A percentile compares a stretch with the other conserved stretches of the same genome.
These are phyloP conservation scores for Pseudoips prasinana DNA, from an alignment of 2,888 invertebrate species.

Conservation along the genomic window DNA sequence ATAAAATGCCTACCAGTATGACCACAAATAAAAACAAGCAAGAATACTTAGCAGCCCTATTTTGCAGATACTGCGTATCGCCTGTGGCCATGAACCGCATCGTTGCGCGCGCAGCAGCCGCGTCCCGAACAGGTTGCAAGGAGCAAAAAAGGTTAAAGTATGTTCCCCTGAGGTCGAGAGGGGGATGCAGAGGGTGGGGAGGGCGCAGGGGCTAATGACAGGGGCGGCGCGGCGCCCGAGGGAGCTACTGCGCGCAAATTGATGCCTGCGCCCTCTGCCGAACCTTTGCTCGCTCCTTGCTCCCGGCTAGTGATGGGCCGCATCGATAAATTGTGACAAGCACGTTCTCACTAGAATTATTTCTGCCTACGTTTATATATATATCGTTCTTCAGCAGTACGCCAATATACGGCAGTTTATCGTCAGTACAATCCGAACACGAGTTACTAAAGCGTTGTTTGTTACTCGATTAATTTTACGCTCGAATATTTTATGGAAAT, in stretches of 20 bases:
- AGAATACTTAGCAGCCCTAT: constrained; percentile 36
- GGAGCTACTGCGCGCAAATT: constrained; percentile 80
- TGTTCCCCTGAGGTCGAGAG: constrained; percentile 54
- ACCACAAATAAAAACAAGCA: constrained; percentile 28
- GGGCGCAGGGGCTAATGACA: constrained; percentile 69
- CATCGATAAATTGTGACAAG: constrained; percentile 70
- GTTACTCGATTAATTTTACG: constrained; percentile 29
- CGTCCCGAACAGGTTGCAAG: constrained; percentile 78
- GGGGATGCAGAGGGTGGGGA: constrained; percentile 29
- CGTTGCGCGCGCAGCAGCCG: constrained; percentile 62
- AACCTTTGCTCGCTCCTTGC: constrained; percentile 81
- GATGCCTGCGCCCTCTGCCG: constrained; percentile 76
- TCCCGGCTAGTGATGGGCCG: constrained; percentile 77
- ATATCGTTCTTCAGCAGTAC: no score
- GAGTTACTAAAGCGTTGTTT: constrained; percentile 26
- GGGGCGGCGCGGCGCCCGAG: constrained; percentile 79
- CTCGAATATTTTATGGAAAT: constrained; percentile 32
- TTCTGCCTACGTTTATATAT: no score
- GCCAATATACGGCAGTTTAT: constrained; percentile 44
- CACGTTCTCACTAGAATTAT: constrained; percentile 46
- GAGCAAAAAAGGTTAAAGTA: constrained; percentile 81
- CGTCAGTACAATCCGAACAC: constrained; percentile 29
- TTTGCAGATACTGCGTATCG: constrained; percentile 66
- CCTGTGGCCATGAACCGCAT: constrained; percentile 78
- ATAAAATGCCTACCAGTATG: constrained; percentile 32